These are phyloP conservation scores for Pelusios castaneus DNA, from an alignment of 2,113 vertebrate genomes.

Conservation along the genomic window DNA sequence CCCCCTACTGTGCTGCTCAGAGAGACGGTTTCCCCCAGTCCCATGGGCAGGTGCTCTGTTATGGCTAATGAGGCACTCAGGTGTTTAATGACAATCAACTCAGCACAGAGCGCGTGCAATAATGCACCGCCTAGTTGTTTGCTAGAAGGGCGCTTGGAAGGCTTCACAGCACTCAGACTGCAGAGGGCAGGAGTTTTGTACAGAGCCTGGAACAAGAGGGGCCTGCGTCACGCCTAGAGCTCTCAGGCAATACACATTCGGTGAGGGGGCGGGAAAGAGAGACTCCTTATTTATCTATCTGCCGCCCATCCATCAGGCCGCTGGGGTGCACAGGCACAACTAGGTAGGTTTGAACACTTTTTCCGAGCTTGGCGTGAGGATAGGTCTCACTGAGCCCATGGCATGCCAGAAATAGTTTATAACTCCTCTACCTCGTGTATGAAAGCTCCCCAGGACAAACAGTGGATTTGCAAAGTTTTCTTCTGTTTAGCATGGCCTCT, in stretches of 20 bases:
- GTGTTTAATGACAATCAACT: constrained; percentile 44
- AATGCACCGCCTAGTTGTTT: constrained; percentile 21
- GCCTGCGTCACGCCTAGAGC: neutral
- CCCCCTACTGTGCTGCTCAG: neutral
- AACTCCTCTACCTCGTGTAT: neutral
- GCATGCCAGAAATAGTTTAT: neutral
- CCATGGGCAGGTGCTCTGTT: constrained; percentile 7
- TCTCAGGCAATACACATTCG: no score
- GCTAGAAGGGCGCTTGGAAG: neutral
- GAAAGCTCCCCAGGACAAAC: neutral
- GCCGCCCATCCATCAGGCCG: neutral
- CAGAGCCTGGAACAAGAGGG: neutral
- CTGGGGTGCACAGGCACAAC: no score
- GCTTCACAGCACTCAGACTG: neutral
- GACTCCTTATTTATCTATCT: neutral
- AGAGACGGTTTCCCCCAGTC: constrained; percentile 22
- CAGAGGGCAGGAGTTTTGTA: neutral
- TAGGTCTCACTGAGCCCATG: neutral
- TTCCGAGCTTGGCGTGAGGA: neutral
- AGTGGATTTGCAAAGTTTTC: neutral
- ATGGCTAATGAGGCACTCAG: constrained; percentile 32
- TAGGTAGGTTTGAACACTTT: neutral
- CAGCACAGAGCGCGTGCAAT: constrained; percentile 45
- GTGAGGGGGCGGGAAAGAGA: neutral
- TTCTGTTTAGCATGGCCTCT: neutral